Conservation (phyloP, 2,113 vertebrate genomes). For the Ciconia stormi region DNA sequence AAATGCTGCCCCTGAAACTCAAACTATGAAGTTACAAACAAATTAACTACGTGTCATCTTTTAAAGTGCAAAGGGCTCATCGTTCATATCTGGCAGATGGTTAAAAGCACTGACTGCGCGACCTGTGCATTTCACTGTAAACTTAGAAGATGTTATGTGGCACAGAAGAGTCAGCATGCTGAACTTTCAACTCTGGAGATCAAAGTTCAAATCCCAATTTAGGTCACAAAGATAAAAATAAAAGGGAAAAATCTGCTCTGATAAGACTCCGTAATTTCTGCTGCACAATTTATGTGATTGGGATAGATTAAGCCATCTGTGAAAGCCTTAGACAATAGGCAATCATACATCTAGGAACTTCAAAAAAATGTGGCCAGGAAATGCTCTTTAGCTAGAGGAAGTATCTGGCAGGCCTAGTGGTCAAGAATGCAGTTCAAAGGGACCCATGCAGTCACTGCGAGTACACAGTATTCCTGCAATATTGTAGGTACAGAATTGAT, state of each 20-base stretch:
- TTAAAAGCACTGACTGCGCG: background rate
- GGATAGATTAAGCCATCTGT: slow-evolving; percentile 56
- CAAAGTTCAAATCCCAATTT: slow-evolving; percentile 45
- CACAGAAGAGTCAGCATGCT: background rate
- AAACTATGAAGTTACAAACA: background rate
- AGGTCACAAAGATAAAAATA: slow-evolving; percentile 58
- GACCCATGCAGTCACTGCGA: background rate
- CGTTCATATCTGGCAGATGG: background rate
- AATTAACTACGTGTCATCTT: background rate
- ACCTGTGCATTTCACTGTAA: background rate
- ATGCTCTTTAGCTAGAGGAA: slow-evolving; percentile 64
- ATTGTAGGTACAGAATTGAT: background rate
- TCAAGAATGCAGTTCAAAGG: slow-evolving; percentile 58
- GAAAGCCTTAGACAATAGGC: slow-evolving; percentile 66
- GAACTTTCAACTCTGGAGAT: slow-evolving; percentile 31
- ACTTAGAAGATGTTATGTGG: background rate
- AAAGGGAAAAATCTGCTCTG: slow-evolving; percentile 41
- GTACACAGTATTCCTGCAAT: background rate
- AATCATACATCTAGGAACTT: slow-evolving; percentile 70
- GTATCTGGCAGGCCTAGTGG: slow-evolving; percentile 60
- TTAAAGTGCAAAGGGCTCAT: background rate
- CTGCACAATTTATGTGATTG: slow-evolving; percentile 44
- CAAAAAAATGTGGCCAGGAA: slow-evolving; percentile 61
- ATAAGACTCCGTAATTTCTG: slow-evolving; percentile 29
- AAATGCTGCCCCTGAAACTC: background rate